Conservation (phyloP, 2,797 vertebrate species). For the Gambelia wislizenii region DNA sequence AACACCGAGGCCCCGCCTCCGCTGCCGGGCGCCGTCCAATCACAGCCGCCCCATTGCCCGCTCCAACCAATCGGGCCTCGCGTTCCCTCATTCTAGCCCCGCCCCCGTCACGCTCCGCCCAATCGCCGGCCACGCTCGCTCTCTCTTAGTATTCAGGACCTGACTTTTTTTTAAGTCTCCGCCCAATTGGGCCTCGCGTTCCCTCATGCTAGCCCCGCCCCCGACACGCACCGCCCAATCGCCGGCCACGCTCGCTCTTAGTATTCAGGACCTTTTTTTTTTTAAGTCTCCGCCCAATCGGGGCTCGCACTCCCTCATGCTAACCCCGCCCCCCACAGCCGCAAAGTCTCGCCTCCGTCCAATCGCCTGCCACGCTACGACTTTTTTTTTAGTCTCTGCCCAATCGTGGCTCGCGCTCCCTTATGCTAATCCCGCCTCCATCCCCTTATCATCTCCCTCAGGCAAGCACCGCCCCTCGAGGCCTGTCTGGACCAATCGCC, state of each 20-base stretch:
- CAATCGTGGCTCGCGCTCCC: neutral
- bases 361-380: neutral
- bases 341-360: neutral
- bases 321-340: neutral
- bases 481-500: no score
- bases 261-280: neutral
- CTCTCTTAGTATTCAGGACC: accelerated
- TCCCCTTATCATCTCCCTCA: no score
- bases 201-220: neutral
- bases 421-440: no score
- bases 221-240: neutral
- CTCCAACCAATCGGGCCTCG: neutral
- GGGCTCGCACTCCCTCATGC: neutral
- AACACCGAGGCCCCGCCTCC: conserved; percentile 4
- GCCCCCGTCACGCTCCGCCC: neutral
- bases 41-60: no score
- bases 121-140: neutral
- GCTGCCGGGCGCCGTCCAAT: neutral
- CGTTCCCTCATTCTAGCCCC: accelerated
- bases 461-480: no score
- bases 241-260: no score
- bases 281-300: neutral
- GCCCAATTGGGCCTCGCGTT: neutral
- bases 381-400: accelerated
- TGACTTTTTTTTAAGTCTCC: neutral